Evolutionary conservation across 2,888 invertebrate genomes (phyloP), one percentile per base, ranked within the genome.

Genomic region (Trachelus troglodyta): DNA sequence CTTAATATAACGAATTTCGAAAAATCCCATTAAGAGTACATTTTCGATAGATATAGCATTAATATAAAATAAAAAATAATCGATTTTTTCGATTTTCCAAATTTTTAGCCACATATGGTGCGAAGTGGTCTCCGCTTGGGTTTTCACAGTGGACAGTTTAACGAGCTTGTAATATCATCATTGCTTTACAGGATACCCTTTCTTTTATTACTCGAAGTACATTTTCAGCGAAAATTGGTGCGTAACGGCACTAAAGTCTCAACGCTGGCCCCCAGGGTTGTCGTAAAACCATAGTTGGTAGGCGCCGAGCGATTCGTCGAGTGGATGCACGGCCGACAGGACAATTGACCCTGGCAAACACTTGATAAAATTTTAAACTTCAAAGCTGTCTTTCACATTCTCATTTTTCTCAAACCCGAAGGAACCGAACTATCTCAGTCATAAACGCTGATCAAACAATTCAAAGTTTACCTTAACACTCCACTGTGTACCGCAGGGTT

Each of bases 281-380:
- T 74, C 74, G 74, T 74, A 74, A 74, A 74, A 34, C 37, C 33
- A n/a, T 34, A 23, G 34, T 30, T 34, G 37, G 74, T 31, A 71
- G 71, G 71, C 71, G 71, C 71, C 71, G 34, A 71, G 71, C 71
- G 12, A 71, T 71, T 34, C 71, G 30, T 34, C 30, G 12, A 71
- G 71, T 71, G 31, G 34, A 23, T 23, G 56, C 9, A 56, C 30
- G 34, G 30, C 71, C 71, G 30, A 30, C 56, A 71, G 71, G 33
- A 71, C 31, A 15, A 71, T 71, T 34, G 71, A 34, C 71, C 30
- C 56, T 56, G 35, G 74, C 35, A 37, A 74, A 37, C 34, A 37
- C 35, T 37, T 35, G 74, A 74, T 74, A 74, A 74, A 74, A 35
- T n/a, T 74, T 74, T 11, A 30, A 74, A 74, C 74, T 34, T 35